phyloP scores from a whole-genome alignment of 1,140 invertebrate species.

The Pantala flavescens region DNA sequence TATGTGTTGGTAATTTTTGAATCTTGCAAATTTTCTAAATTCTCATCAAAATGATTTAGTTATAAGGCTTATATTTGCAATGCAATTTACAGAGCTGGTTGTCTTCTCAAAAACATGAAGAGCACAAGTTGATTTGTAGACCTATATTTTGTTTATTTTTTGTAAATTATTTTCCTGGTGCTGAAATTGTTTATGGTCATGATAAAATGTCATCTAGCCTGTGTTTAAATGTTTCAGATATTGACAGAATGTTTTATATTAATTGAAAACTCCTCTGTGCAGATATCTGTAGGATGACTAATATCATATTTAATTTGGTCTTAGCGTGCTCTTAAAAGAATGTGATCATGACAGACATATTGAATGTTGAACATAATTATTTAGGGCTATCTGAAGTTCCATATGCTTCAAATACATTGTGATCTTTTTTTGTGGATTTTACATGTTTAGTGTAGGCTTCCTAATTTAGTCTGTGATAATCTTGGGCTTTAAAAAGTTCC shows the following conservation, averaged over 20 bases:
- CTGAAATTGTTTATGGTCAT: neutral
- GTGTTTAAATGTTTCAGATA: neutral
- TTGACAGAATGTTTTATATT: neutral
- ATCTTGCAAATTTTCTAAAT: no score
- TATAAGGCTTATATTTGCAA: neutral
- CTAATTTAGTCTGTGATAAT: constrained; percentile 7
- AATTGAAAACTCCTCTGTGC: neutral
- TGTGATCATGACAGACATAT: constrained; percentile 1
- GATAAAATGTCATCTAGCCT: neutral
- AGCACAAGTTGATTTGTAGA: neutral
- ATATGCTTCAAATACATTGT: neutral
- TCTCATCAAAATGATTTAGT: no score
- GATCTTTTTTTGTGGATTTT: constrained; percentile 9
- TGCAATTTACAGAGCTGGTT: neutral
- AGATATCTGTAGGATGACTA: neutral
- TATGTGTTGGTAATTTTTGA: neutral
- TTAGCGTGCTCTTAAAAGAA: neutral
- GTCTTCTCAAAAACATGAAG: neutral
- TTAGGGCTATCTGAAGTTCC: neutral
- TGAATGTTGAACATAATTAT: neutral
- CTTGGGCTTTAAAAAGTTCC: neutral
- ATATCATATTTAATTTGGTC: neutral
- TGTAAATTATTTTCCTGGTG: neutral
- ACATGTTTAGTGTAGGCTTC: constrained; percentile 9
- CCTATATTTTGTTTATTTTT: neutral